These are phyloP conservation scores for Nasonia longicornis DNA, from an alignment of 1,140 invertebrate species.

Conservation along the genomic window DNA sequence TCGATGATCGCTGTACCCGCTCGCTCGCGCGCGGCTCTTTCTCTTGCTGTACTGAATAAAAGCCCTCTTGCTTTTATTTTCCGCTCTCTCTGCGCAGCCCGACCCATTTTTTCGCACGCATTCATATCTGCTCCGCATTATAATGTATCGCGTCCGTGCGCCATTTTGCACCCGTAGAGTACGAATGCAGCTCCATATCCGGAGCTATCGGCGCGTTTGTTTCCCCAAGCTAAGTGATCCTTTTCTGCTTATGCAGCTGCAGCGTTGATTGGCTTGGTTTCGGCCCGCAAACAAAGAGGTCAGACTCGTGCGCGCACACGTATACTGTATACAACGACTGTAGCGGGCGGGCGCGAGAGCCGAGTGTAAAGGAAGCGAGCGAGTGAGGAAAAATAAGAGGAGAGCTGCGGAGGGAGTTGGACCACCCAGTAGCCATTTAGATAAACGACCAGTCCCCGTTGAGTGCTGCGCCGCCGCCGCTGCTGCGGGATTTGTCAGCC, in stretches of 20 bases:
- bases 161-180: background rate
- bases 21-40: background rate
- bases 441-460: conserved; percentile 64
- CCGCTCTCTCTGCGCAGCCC: conserved; percentile 12
- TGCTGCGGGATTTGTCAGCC: conserved; percentile 53
- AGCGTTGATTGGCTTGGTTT: conserved; percentile 24
- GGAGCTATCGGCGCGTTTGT: conserved; percentile 31
- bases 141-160: background rate
- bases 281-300: conserved; percentile 29
- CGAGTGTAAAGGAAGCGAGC: conserved; percentile 50
- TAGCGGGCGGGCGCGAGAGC: background rate
- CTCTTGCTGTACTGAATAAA: background rate
- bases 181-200: background rate
- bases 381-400: conserved; percentile 8
- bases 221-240: conserved; percentile 24
- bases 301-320: conserved; percentile 1
- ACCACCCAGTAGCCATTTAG: conserved; percentile 70
- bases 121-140: too few species aligned
- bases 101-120: conserved; percentile 25
- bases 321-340: background rate
- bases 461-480: conserved; percentile 53
- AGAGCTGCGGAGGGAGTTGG: conserved; percentile 49
- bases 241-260: conserved; percentile 1
- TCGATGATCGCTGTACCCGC: conserved; percentile 19
- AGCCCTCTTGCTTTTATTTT: background rate